phyloP scores from a whole-genome alignment of 2,888 invertebrate genomes.

The Callinectes sapidus region DNA sequence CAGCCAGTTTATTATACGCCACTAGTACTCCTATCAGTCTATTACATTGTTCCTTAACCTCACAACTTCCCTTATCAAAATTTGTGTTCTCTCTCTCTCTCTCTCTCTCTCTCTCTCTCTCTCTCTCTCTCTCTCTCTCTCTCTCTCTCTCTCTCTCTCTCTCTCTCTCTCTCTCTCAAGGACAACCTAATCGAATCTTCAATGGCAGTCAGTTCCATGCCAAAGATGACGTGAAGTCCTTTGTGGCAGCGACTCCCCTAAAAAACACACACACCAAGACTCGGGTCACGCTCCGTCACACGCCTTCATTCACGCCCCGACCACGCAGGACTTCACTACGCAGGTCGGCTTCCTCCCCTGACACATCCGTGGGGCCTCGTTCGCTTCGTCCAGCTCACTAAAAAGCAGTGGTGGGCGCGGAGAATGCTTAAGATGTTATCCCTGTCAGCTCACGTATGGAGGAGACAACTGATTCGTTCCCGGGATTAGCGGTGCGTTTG shows the following conservation, averaged over 20 bases:
- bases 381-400: not conserved
- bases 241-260: not conserved
- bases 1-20: not conserved
- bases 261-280: not conserved
- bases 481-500: not conserved
- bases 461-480: constrained; percentile 27
- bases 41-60: not conserved
- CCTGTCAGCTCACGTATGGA: not conserved
- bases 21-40: not conserved
- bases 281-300: constrained; percentile 15
- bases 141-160: constrained; percentile 25
- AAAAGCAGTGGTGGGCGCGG: not conserved
- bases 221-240: not conserved
- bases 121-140: constrained; percentile 25
- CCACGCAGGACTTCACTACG: not conserved
- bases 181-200: constrained; percentile 44
- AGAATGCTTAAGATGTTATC: constrained; percentile 6
- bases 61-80: not conserved
- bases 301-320: not conserved
- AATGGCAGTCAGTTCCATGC: not conserved
- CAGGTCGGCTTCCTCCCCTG: not conserved
- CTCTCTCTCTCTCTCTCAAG: constrained; percentile 17
- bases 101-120: constrained; percentile 1
- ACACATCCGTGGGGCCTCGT: not conserved
- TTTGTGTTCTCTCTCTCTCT: not conserved